Evolutionary conservation across 2,797 vertebrate species (phyloP), one percentile per base, ranked within the genome.

Genomic region (Phrynocephalus guinanensis): DNA sequence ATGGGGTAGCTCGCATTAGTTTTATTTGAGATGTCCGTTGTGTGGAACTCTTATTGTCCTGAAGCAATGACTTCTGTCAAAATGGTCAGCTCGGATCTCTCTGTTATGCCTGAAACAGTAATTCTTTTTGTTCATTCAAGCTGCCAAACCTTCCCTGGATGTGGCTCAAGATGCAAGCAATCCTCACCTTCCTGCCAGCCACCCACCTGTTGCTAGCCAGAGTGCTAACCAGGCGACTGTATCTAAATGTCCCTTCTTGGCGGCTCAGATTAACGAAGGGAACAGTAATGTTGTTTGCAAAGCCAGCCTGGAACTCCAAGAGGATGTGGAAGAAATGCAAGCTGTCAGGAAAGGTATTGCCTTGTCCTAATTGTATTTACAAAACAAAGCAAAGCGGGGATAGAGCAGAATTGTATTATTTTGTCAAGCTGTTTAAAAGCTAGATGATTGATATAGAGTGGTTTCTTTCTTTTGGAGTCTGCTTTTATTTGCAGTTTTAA

Each of bases 181-280:
- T 90, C 3, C 93, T 1, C 96, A 96, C 70, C 90, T 95, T 71
- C 97, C 97, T 0, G 16, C 89, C 50, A 97, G 96, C 80, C 98
- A 98, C 91, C 96, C 95, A 0, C 92, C 95, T 16, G 85, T 96
- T n/a, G 56, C 92, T 7, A 95, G 96, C 76, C 98, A 97, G 90
- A 89, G 89, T 0, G 72, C 86, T 87, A 95, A 96, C 28, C 98
- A 98, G 91, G 89, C 87, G 0, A 89, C 94, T 2, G 96, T 97
- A 6, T 98, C 98, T 76, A 99, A 98, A 84, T 99, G 99, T 94
- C 99, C 99, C 0, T 99, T 99, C 93, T 96, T 99, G 94, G 98
- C 98, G 1, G 99, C 98, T 50, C 98, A 99, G 95, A 98, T 99
- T 98, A 98, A 95, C 78, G 98, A 98, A 92, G 96, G 96, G 88